A percentile compares a stretch with the other conserved stretches of the same genome.
These are phyloP conservation scores for Crossaster papposus DNA, from an alignment of 53 echinoderm and acorn worm genomes.

Conservation along the genomic window DNA sequence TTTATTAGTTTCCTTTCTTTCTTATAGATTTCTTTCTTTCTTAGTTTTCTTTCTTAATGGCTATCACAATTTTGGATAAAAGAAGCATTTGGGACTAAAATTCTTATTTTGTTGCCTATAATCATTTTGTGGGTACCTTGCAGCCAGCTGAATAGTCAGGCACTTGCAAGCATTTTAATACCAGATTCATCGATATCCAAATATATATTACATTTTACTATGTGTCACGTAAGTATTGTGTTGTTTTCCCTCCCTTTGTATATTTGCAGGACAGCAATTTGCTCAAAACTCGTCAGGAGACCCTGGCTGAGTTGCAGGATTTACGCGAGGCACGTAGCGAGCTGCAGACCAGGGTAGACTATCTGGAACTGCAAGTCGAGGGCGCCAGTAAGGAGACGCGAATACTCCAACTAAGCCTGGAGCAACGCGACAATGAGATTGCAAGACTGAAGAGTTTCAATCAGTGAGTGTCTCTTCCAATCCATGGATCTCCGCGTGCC, in stretches of 20 bases:
- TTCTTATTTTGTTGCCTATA: too few relatives aligned
- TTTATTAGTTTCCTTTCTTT: too few relatives aligned
- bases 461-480: neutral
- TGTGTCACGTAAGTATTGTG: neutral
- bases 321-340: constrained; percentile 54
- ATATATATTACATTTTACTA: neutral
- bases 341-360: constrained; percentile 52
- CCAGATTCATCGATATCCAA: too few relatives aligned
- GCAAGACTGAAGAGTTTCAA: constrained; percentile 22
- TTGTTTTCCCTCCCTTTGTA: neutral
- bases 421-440: constrained; percentile 76
- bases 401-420: constrained; percentile 64
- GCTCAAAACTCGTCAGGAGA: constrained; percentile 71
- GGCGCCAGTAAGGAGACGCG: constrained; percentile 69
- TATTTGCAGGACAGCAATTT: constrained; percentile 65
- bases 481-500: neutral
- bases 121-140: too few relatives aligned
- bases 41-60: too few relatives aligned
- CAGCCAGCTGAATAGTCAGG: too few relatives aligned
- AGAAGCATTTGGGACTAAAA: neutral
- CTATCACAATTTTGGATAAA: too few relatives aligned
- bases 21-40: too few relatives aligned
- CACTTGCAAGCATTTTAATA: too few relatives aligned
- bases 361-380: constrained; percentile 61
- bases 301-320: constrained; percentile 70